Evolutionary conservation across 2,797 vertebrate species (phyloP).

Genomic region (Pseudochaenichthys georgianus): DNA sequence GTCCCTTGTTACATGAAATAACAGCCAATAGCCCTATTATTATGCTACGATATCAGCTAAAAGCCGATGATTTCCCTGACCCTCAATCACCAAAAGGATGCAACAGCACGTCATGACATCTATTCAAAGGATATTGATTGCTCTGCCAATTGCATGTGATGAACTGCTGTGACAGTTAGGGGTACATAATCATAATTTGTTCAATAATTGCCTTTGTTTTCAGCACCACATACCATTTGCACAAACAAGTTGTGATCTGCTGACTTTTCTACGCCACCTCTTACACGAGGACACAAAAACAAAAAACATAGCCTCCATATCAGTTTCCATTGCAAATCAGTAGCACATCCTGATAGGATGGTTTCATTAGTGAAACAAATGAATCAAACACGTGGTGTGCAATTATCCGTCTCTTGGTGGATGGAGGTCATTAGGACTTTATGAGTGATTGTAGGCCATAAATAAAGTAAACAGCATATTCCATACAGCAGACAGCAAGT

Average conservation of each 20-base stretch:
- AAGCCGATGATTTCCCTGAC: conserved; percentile 49
- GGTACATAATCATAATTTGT: conserved; percentile 28
- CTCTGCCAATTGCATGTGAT: conserved; percentile 71
- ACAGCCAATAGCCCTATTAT: conserved; percentile 42
- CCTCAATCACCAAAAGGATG: conserved; percentile 52
- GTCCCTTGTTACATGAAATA: conserved; percentile 26
- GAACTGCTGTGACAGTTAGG: conserved; percentile 57
- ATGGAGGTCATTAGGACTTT: conserved; percentile 75
- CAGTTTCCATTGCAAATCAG: conserved; percentile 34
- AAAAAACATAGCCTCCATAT: conserved; percentile 8
- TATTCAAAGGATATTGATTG: conserved; percentile 77
- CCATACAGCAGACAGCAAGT: conserved; percentile 50
- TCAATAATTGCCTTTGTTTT: conserved; percentile 59
- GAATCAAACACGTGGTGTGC: conserved; percentile 75
- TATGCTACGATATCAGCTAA: conserved; percentile 50
- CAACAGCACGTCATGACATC: conserved; percentile 66
- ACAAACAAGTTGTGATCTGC: conserved; percentile 6
- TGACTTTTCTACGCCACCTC: conserved; percentile 10
- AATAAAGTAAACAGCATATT: conserved; percentile 73
- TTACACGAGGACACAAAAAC: neutral
- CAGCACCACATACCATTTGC: conserved; percentile 18
- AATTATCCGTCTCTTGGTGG: conserved; percentile 70
- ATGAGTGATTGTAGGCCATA: conserved; percentile 68
- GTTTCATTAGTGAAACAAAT: conserved; percentile 71
- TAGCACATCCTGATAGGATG: conserved; percentile 47